Base-by-base conservation (phyloP, 2,113 vertebrate genomes). In the Dinomys branickii region DNA sequence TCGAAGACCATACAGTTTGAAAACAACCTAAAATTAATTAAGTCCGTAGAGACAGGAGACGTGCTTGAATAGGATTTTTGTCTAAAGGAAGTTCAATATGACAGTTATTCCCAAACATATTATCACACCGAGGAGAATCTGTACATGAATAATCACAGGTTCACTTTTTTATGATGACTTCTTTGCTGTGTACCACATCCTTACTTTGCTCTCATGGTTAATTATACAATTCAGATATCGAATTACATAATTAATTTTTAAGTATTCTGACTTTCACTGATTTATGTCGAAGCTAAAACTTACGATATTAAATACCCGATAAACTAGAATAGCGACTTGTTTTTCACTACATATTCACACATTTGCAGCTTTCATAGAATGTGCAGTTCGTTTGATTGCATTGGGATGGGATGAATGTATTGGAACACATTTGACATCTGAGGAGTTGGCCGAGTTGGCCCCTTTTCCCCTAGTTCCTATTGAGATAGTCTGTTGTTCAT, bases 351-450 rank as follows among this genome's bases (percentile, higher is more conserved):
- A 75, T 81, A 17, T 30, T 82, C 54, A 93, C 10, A 83, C 24
- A 91, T 63, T 97, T 81, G 54, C 5, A 93, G 47, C 54, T 90
- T 84, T 87, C 93, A 38, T 73, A 63, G 80, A 52, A 13, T 41
- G 28, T 89, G 96, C 44, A 58, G 2, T 95, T 61, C 26, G 84
- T 41, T 59, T 85, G 81, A 93, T 97, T 97, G 22, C 28, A 22
- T 33, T 82, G 90, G 52, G 41, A 77, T 82, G 90, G 52, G 41
- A 77, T 93, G 96, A 93, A 67, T 97, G 28, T 38, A 91, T 75
- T 90, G 5, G 73, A 97, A 26, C 58, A 41, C 90, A 8, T n/a
- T 91, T 73, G 71, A 96, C 92, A 83, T 94, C 52, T 97, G 61
- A 38, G 54, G 19, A 38, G 67, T 97, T 97, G 93, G 85, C 35